A percentile compares a stretch with the other conserved stretches of the same genome.
Evolutionary conservation across 2,113 vertebrate species (phyloP).

Genomic region (Labeo rohita): DNA sequence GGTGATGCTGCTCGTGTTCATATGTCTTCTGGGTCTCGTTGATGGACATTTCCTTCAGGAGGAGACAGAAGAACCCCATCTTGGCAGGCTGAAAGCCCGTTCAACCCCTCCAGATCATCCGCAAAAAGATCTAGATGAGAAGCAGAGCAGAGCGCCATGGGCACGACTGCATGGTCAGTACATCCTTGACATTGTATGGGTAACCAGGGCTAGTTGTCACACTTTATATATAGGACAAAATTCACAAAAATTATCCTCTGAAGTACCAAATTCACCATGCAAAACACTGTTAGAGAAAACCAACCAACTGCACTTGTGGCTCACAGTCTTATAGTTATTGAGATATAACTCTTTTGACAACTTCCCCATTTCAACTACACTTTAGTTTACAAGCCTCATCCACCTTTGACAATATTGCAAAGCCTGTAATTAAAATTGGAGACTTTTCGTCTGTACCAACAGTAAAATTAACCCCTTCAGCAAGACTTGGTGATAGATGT

Average conservation of each 20-base stretch:
- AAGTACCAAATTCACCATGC: neutral
- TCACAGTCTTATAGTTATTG: neutral
- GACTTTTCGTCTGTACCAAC: neutral
- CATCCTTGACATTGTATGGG: neutral
- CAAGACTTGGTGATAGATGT: neutral
- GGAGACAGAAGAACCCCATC: slow-evolving; percentile 51
- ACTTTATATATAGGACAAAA: neutral
- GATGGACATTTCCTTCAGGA: slow-evolving; percentile 64
- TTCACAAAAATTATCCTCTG: neutral
- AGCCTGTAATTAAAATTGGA: slow-evolving; percentile 7
- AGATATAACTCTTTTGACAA: neutral
- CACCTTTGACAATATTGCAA: neutral
- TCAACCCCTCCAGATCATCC: neutral
- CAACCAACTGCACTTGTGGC: neutral
- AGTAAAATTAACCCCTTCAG: slow-evolving; percentile 6
- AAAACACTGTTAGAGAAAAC: neutral
- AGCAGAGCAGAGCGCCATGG: slow-evolving; percentile 45
- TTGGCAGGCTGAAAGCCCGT: slow-evolving; percentile 45
- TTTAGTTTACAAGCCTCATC: neutral
- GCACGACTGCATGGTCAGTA: slow-evolving; percentile 44
- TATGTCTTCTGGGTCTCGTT: slow-evolving; percentile 61
- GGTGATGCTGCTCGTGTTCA: slow-evolving; percentile 67
- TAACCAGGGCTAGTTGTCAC: neutral
- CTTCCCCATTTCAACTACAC: neutral
- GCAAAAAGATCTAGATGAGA: slow-evolving; percentile 37